phyloP scores from a whole-genome alignment of 2,888 invertebrate species.

The Napeogenes sylphis region DNA sequence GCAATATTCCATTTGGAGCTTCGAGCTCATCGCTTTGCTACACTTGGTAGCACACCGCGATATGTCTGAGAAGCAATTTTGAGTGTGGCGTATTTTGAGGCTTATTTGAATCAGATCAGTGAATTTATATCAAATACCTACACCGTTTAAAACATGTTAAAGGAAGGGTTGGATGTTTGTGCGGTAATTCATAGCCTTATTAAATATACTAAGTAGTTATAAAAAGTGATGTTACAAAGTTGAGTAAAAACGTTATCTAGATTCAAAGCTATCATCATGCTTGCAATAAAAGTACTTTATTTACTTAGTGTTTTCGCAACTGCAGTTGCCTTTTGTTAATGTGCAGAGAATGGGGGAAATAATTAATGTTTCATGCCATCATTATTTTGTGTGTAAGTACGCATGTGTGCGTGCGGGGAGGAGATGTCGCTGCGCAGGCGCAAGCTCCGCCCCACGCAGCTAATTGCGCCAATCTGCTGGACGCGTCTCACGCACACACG shows the following conservation, averaged over 20 bases:
- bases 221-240: too few species aligned
- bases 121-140: neutral
- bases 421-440: conserved; percentile 70
- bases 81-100: neutral
- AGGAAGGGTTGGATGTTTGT: too few species aligned
- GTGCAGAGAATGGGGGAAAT: conserved; percentile 46
- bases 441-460: conserved; percentile 66
- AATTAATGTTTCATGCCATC: conserved; percentile 61
- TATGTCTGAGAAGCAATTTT: neutral
- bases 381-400: conserved; percentile 47
- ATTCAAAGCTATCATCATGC: too few species aligned
- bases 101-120: neutral
- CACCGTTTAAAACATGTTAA: too few species aligned
- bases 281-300: conserved; percentile 21
- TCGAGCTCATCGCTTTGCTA: conserved; percentile 19
- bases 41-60: conserved; percentile 23
- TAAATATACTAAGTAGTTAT: too few species aligned
- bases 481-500: conserved; percentile 58
- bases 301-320: conserved; percentile 38
- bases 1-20: conserved; percentile 46
- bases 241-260: too few species aligned
- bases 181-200: too few species aligned
- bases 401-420: conserved; percentile 50
- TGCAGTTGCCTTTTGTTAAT: conserved; percentile 34
- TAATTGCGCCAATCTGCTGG: conserved; percentile 76